A percentile compares a stretch with the other conserved stretches of the same genome.
phyloP scores from a whole-genome alignment of 2,113 vertebrate species.

The Lophius piscatorius region DNA sequence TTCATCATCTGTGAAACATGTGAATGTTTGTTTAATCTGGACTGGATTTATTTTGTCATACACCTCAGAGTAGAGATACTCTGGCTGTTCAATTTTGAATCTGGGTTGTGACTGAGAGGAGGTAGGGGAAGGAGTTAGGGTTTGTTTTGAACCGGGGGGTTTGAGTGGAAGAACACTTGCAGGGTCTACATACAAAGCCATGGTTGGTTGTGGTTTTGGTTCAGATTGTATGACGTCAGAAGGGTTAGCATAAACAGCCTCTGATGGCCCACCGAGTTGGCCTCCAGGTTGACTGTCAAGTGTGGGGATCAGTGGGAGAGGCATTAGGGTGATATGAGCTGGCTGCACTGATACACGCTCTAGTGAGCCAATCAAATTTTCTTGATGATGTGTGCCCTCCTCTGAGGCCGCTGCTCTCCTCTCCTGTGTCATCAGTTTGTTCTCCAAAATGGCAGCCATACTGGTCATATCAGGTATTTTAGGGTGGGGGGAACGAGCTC shows the following conservation, averaged over 20 bases:
- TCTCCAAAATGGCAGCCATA: slow-evolving; percentile 39
- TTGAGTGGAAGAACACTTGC: slow-evolving; percentile 47
- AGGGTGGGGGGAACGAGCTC: slow-evolving; percentile 73
- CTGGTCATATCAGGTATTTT: slow-evolving; percentile 34
- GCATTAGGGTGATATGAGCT: slow-evolving; percentile 69
- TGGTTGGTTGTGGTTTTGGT: neutral
- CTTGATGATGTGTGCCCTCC: neutral
- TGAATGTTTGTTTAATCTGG: slow-evolving; percentile 11
- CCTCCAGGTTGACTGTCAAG: neutral
- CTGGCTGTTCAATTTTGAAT: neutral
- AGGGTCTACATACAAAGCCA: slow-evolving; percentile 55
- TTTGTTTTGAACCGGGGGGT: slow-evolving; percentile 18
- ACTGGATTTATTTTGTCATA: slow-evolving; percentile 70
- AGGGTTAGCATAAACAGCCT: slow-evolving; percentile 86
- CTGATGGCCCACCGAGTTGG: slow-evolving; percentile 31
- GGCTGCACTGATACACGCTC: slow-evolving; percentile 81
- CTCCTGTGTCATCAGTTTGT: slow-evolving; percentile 29
- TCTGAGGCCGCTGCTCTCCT: slow-evolving; percentile 1
- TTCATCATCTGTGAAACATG: slow-evolving; percentile 10
- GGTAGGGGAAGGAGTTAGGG: neutral
- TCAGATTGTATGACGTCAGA: slow-evolving; percentile 69
- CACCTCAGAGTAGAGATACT: slow-evolving; percentile 77
- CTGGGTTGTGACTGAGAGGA: neutral
- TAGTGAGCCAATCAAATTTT: neutral
- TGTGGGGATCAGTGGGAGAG: slow-evolving; percentile 60